These are phyloP conservation scores for Acarapis woodi DNA, from an alignment of 1,140 invertebrate species.

Conservation along the genomic window DNA sequence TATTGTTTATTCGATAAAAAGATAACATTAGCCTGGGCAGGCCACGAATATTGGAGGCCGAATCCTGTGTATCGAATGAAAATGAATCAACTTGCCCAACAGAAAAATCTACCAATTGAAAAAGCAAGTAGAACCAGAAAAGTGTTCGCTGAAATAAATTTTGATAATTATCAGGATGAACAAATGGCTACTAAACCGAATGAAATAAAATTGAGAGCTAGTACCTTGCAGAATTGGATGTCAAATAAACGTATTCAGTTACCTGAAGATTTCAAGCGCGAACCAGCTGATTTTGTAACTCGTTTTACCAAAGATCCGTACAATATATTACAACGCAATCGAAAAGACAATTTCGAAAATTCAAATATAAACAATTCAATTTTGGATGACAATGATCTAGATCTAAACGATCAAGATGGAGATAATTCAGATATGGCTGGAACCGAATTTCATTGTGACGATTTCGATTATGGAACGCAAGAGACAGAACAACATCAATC, in stretches of 20 bases:
- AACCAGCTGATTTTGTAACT: not conserved
- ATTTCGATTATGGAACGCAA: slow-evolving; percentile 6
- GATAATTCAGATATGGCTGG: slow-evolving; percentile 3
- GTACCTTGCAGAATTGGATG: not conserved
- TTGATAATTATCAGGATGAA: slow-evolving; percentile 6
- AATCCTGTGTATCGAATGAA: slow-evolving; percentile 4
- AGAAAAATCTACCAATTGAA: not conserved
- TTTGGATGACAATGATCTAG: slow-evolving; percentile 16
- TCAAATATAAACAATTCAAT: slow-evolving; percentile 16
- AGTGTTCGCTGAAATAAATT: slow-evolving; percentile 17
- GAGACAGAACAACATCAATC: not conserved
- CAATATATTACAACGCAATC: not conserved
- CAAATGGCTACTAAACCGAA: slow-evolving; percentile 7
- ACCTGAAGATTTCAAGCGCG: not conserved
- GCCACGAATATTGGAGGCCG: slow-evolving; percentile 32
- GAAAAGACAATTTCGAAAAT: not conserved
- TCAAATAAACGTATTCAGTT: not conserved
- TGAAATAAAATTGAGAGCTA: slow-evolving; percentile 4
- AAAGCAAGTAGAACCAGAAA: not conserved
- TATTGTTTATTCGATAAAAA: slow-evolving; percentile 32
- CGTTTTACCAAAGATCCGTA: slow-evolving; percentile 3
- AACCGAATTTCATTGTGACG: slow-evolving; percentile 2
- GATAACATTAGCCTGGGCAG: slow-evolving; percentile 34
- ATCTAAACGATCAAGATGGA: slow-evolving; percentile 10
- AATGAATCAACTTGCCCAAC: not conserved